Evolutionary conservation across 2,888 invertebrate species (phyloP), one percentile per base, ranked within the genome.

Genomic region (Mechanitis messenoides): DNA sequence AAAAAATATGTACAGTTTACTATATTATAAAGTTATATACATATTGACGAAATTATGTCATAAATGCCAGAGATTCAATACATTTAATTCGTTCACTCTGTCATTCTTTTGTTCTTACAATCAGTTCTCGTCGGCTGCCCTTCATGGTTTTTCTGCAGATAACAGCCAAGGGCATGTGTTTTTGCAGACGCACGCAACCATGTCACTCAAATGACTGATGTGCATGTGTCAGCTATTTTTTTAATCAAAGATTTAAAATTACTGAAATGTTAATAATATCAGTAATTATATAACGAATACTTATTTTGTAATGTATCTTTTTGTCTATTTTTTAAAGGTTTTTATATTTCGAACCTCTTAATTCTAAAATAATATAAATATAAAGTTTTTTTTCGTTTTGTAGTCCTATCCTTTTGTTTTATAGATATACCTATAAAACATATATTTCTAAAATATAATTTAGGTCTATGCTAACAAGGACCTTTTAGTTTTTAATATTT

Each of bases 121-220:
- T 84, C 78, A 75, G 78, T 80, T 79, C 77, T 71, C 76, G 73
- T 76, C 75, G 74, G 74, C 75, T 80, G 81, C 74, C 76, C 77
- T 81, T 82, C 77, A 77, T 71, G 71, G 77, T 83, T 82, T 84
- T 81, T 76, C 74, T 73, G 65, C 62, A 73, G 77, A 69, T 70
- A 74, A 71, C 74, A 74, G 77, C 71, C 71, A 70, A 71, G 74
- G 74, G 73, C 82, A 77, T 78, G 73, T 81, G 83, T 87, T 86
- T 86, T 87, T 87, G 84, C 79, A 74, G 75, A 76, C 74, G 78
- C 77, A 76, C 77, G 78, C 76, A 72, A 75, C 78, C 75, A 74
- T 72, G 78, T 79, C 76, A 74, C 77, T 69, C 72, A 74, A 81
- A 83, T 87, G 84, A 86, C 77, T 84, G 84, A 87, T 84, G 82